Conservation (phyloP, 2,888 invertebrate species). For the Ditula angustiorana region DNA sequence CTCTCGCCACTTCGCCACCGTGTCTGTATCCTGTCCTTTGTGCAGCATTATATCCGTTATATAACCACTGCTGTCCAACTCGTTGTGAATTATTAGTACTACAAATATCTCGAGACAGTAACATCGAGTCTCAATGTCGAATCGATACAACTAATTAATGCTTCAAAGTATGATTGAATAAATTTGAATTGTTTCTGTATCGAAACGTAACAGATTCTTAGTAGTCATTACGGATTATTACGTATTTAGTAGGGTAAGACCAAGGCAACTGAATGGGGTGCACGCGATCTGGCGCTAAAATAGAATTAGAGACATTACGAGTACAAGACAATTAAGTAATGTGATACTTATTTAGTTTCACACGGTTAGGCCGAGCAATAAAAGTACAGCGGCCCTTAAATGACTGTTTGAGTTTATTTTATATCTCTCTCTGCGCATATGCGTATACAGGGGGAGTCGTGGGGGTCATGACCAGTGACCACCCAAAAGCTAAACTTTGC, state of each 20-base stretch:
- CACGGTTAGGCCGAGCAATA: too few species aligned
- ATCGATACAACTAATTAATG: slow-evolving; percentile 18
- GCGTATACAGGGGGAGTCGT: too few species aligned
- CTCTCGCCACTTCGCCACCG: background rate
- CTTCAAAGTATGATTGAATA: slow-evolving; percentile 2
- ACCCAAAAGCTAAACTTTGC: too few species aligned
- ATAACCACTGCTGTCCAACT: slow-evolving; percentile 13
- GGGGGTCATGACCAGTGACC: too few species aligned
- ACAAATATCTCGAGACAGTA: background rate
- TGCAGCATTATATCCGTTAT: slow-evolving; percentile 26
- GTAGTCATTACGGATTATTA: background rate
- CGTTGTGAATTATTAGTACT: slow-evolving; percentile 15
- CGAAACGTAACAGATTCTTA: slow-evolving; percentile 5
- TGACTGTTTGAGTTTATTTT: too few species aligned
- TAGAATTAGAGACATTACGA: too few species aligned
- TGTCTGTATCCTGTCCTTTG: slow-evolving; percentile 20
- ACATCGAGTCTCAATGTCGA: slow-evolving; percentile 5
- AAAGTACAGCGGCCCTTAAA: too few species aligned
- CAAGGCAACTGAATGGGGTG: slow-evolving; percentile 17
- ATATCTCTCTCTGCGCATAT: too few species aligned
- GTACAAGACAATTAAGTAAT: too few species aligned
- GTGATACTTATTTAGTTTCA: too few species aligned
- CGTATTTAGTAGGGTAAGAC: slow-evolving; percentile 11
- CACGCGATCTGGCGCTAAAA: slow-evolving; percentile 27
- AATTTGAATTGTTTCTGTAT: slow-evolving; percentile 1